Evolutionary conservation across 2,888 invertebrate species (phyloP).

Genomic region (Pocota personata): DNA sequence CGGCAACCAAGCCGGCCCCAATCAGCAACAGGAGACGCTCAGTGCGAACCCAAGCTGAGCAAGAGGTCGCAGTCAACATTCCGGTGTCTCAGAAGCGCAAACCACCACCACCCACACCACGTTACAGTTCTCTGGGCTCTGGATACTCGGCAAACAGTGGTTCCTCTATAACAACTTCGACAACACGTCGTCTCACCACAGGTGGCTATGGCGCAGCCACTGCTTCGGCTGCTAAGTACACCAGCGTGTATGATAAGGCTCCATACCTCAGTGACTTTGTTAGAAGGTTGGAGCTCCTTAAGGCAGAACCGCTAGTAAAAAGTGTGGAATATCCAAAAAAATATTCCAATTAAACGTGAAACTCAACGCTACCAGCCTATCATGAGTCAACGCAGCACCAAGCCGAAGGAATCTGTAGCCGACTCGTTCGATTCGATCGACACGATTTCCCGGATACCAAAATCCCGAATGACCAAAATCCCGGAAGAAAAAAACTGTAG

Average conservation of each 20-base stretch:
- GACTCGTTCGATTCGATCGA: conserved; percentile 77
- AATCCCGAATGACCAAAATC: too few species aligned
- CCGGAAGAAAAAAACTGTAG: too few species aligned
- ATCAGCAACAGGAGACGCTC: conserved; percentile 61
- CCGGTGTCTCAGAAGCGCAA: conserved; percentile 64
- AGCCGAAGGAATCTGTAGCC: conserved; percentile 59
- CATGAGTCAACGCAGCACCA: conserved; percentile 75
- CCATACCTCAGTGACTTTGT: conserved; percentile 80
- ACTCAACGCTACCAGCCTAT: conserved; percentile 66
- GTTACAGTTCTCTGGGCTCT: conserved; percentile 71
- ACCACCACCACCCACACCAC: conserved; percentile 49
- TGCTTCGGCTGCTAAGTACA: conserved; percentile 39
- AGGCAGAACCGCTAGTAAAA: conserved; percentile 75
- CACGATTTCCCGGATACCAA: too few species aligned
- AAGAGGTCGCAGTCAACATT: conserved; percentile 10
- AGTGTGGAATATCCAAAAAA: conserved; percentile 16
- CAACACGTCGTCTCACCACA: conserved; percentile 59
- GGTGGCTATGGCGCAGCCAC: conserved; percentile 19
- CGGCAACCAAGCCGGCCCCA: conserved; percentile 42
- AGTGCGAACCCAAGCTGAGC: conserved; percentile 45
- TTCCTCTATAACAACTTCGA: conserved; percentile 14
- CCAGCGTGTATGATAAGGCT: conserved; percentile 64
- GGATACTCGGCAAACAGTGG: conserved; percentile 52
- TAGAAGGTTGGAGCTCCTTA: conserved; percentile 77
- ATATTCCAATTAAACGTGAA: conserved; percentile 38